Base-by-base conservation (phyloP, 1,140 invertebrate species). In the Wiebesia pumilae region DNA sequence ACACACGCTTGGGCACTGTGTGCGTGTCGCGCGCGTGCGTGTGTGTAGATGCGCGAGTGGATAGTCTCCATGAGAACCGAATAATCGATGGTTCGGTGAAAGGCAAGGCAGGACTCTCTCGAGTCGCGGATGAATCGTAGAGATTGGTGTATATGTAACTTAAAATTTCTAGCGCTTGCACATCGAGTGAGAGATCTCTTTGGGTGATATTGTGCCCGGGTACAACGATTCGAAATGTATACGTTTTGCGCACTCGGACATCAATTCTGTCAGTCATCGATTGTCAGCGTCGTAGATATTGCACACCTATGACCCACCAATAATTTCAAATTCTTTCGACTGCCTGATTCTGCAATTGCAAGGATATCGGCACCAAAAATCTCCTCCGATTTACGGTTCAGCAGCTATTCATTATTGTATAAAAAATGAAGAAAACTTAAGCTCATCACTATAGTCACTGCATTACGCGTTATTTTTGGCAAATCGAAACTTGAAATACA, bases 31-130 rank as follows among this genome's bases (percentile, higher is more conserved):
- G 19, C 19, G 10, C 12, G 19, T 58, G 19, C 54, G 19, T 16
- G 19, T 58, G 19, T 16, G 19, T 58, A 21, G 51, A 38, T 3
- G 10, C 16, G 3, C 19, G 30, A 47, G 12, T 51, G 27, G 73
- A 54, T 51, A 27, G 33, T 65, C 30, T 30, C n/a, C 38, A 65
- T 84, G 83, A 38, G 75, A 84, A 84, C 62, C 54, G 58, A 1
- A 78, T 84, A 78, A 84, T 78, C 73, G 83, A 77, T 75, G 75
- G 3, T 27, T 58, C 27, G 40, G 83, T 84, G 75, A 84, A 84
- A 84, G 83, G 83, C 54, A 21, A n/a, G n/a, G 12, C 40, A 43
- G 38, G n/a, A 54, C 47, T 30, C 30, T 77, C 27, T 30, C 27
- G n/a, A 78, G 47, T 21, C 2, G 51, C 33, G 51, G 47, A 51